phyloP scores from a whole-genome alignment of 1,140 invertebrate species.

The Pseudomyrmex dendroicus region DNA sequence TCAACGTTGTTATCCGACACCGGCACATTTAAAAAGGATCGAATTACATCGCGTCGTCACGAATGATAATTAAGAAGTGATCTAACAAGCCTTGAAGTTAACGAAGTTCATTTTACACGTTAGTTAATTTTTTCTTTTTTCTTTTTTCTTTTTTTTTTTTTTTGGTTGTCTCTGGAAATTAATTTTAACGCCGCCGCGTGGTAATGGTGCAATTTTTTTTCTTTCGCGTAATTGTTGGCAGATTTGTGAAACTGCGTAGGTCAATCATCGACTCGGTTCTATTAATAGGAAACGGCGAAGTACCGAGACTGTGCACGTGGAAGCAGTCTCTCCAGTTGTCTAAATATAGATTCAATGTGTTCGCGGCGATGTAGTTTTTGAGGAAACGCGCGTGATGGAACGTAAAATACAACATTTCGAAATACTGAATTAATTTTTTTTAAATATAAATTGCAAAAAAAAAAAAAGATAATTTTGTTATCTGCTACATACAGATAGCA shows the following conservation, averaged over 20 bases:
- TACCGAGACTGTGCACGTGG: background rate
- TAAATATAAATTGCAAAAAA: background rate
- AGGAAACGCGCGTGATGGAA: background rate
- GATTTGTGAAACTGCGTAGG: background rate
- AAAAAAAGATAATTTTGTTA: background rate
- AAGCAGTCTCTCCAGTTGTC: slow-evolving; percentile 25
- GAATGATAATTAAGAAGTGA: slow-evolving; percentile 11
- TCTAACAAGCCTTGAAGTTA: too few relatives aligned
- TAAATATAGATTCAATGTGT: slow-evolving; percentile 38
- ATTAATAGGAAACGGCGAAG: slow-evolving; percentile 62
- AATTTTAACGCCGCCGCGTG: too few relatives aligned
- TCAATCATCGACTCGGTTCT: slow-evolving; percentile 30
- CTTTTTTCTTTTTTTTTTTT: too few relatives aligned
- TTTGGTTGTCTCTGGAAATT: too few relatives aligned
- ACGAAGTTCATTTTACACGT: too few relatives aligned
- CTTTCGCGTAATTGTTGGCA: background rate
- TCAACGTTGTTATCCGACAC: background rate
- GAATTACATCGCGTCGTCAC: background rate
- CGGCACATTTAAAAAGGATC: background rate
- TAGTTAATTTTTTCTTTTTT: too few relatives aligned
- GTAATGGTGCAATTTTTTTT: too few relatives aligned
- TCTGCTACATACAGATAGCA: background rate
- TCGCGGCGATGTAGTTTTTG: background rate
- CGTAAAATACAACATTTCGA: background rate
- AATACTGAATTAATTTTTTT: background rate